Base-by-base conservation (phyloP, 1,140 invertebrate species). In the Cyclina sinensis region DNA sequence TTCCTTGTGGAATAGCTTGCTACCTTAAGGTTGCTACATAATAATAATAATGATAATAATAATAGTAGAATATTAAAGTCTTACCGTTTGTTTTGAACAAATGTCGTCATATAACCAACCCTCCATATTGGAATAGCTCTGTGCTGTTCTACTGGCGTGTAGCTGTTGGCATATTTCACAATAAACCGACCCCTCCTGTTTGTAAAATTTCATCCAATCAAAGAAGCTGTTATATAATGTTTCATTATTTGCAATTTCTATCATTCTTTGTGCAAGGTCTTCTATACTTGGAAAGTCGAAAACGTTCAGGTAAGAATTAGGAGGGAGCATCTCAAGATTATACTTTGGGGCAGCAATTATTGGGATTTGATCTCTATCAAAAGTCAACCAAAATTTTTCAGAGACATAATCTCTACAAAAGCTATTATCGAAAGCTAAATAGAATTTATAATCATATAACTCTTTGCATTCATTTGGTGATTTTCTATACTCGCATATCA, bases 401-500 rank as follows among this genome's bases (percentile, higher is more conserved):
- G 86, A 81, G 9, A 88, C 76, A 32, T 88, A 88, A 35, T 88
- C 86, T 30, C 86, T 30, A 73, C 86, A 88, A 54, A 62, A 88
- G 39, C 86, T 88, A 57, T 88, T 88, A 27, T 88, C 86, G 54
- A 88, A 88, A 12, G 86, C 86, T 30, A 88, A 62, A 37, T 88
- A 88, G 43, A 88, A 88, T 54, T 88, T 88, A 30, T 88, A 88
- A 32, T 80, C 35, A 37, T 51, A 39, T 27, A 81, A 43, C 21
- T 81, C 18, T 54, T 81, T 68, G 68, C 78, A 88, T 18, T 88
- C 86, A 11, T 46, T 54, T 39, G 86, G 62, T 11, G 57, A 35
- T 16, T 68, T 37, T 27, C 76, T 73, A 21, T 35, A 57, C 2
- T 51, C 24, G 48, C 79, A 80, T 24, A 81, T 57, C 1, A 78